These are phyloP conservation scores for Calephelis nemesis DNA, from an alignment of 1,140 invertebrate genomes.

Conservation along the genomic window DNA sequence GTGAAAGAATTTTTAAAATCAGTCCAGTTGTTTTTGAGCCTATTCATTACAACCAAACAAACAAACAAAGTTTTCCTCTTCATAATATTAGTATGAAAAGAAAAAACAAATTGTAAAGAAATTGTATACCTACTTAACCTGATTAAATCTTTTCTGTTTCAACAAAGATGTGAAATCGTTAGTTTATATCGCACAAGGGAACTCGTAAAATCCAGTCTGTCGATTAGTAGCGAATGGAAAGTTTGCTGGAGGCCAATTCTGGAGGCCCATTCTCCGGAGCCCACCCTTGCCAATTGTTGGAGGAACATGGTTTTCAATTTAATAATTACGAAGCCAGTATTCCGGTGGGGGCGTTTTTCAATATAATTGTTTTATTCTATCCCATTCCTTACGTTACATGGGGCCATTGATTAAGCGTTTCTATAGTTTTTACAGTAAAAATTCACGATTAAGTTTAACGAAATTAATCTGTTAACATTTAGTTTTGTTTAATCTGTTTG, in stretches of 20 bases:
- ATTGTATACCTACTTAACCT: no score
- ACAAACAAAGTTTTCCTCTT: no score
- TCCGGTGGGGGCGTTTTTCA: conserved; percentile 63
- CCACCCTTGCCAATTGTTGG: conserved; percentile 25
- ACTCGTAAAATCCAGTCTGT: conserved; percentile 22
- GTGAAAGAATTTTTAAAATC: no score
- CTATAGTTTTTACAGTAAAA: background rate
- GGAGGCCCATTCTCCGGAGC: background rate
- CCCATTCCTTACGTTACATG: conserved; percentile 44
- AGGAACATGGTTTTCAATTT: conserved; percentile 50
- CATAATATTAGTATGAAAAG: no score
- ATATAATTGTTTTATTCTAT: conserved; percentile 71
- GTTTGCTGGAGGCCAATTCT: conserved; percentile 33
- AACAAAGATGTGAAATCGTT: conserved; percentile 10
- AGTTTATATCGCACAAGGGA: conserved; percentile 14
- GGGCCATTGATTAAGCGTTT: conserved; percentile 37
- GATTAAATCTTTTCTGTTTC: background rate
- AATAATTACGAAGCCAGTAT: conserved; percentile 63
- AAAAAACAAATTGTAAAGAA: no score
- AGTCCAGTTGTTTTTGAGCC: no score
- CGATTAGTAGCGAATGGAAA: conserved; percentile 37
- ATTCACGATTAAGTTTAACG: background rate
- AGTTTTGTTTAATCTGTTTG: no score
- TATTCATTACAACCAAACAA: no score
- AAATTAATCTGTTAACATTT: no score